Conservation (phyloP, 2,888 invertebrate genomes). For the Cyrtodaria siliqua region DNA sequence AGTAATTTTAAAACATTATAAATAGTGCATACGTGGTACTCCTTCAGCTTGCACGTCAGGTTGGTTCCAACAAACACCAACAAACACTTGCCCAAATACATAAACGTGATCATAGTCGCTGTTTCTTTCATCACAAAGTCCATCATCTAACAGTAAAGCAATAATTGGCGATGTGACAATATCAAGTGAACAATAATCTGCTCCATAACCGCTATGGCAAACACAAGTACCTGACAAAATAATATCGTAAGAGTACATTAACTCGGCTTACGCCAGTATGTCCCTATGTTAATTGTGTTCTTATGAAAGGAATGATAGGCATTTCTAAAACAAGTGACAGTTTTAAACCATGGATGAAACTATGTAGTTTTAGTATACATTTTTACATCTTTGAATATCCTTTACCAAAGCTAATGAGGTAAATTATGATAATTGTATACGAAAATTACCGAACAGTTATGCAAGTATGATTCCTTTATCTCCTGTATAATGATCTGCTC, state of each 20-base stretch:
- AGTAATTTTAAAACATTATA: no score
- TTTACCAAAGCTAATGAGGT: no score
- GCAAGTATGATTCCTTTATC: neutral
- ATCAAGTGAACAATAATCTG: constrained; percentile 30
- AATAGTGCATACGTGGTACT: neutral
- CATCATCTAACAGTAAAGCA: constrained; percentile 11
- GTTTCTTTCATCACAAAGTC: constrained; percentile 25
- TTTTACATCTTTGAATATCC: no score
- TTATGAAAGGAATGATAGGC: no score
- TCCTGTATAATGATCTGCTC: neutral
- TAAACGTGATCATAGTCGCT: constrained; percentile 12
- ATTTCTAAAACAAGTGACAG: no score
- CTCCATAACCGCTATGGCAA: constrained; percentile 25
- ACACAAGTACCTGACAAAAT: constrained; percentile 31
- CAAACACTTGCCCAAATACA: constrained; percentile 30
- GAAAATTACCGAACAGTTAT: neutral
- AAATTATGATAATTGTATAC: no score
- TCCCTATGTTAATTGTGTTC: no score
- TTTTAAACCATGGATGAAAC: no score
- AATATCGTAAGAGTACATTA: no score
- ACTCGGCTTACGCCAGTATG: no score
- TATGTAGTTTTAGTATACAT: no score
- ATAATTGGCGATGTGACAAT: constrained; percentile 16
- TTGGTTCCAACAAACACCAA: constrained; percentile 9
- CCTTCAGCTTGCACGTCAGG: neutral